Conservation (phyloP, 2,113 vertebrate genomes). For the Mellivora capensis region DNA sequence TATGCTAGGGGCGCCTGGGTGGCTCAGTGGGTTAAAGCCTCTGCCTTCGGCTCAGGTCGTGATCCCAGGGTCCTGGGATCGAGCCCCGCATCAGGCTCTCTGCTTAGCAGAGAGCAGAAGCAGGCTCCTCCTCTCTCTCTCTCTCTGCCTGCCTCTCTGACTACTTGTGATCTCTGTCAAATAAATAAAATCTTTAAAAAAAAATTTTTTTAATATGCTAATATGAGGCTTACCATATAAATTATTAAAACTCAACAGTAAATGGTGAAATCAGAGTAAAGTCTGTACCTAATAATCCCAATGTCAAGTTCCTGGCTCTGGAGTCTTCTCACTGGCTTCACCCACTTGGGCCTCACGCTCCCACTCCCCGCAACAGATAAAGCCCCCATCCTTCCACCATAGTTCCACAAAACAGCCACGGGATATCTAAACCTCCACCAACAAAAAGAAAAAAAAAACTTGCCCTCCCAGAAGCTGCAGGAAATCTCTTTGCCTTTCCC, state of each 20-base stretch:
- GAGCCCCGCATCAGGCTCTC: no score
- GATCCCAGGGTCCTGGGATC: no score
- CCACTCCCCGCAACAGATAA: accelerated
- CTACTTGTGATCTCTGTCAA: no score
- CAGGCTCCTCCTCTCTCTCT: no score
- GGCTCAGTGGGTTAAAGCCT: no score
- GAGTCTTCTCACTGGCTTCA: not conserved
- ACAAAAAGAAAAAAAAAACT: not conserved
- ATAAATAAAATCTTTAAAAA: no score
- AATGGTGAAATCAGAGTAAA: not conserved
- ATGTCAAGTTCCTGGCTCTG: not conserved
- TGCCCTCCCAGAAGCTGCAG: not conserved
- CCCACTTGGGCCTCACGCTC: not conserved
- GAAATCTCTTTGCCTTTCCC: not conserved
- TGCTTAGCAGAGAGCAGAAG: no score
- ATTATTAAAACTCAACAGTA: not conserved
- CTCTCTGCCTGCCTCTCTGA: no score
- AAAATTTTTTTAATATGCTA: no score
- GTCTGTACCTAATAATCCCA: not conserved
- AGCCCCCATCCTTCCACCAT: accelerated
- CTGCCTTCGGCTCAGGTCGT: no score
- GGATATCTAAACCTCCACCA: not conserved
- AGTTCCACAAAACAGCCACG: not conserved
- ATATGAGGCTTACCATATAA: not conserved
- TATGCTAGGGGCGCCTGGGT: no score